Conservation (phyloP, 2,797 vertebrate species). For the Sebastes aleutianus region DNA sequence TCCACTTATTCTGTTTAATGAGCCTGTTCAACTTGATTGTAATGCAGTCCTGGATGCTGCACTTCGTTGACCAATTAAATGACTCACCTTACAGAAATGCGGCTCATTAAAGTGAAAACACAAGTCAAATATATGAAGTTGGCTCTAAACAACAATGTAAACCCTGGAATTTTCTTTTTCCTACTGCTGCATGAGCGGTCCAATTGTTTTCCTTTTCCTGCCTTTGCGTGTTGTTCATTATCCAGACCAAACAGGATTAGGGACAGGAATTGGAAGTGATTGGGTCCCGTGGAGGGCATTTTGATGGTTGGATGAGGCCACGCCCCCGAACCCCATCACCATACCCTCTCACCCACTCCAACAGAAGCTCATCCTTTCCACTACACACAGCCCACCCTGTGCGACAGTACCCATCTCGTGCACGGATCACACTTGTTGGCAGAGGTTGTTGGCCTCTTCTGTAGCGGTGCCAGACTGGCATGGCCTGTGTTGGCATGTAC, state of each 20-base stretch:
- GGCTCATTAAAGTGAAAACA: constrained; percentile 12
- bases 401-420: constrained; percentile 23
- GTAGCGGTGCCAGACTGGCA: constrained; percentile 41
- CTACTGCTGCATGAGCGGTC: constrained; percentile 11
- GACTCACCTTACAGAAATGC: background rate
- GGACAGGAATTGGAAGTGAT: constrained; percentile 19
- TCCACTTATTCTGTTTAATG: background rate
- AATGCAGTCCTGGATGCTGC: background rate
- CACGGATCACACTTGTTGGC: constrained; percentile 51
- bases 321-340: background rate
- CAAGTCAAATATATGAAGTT: background rate
- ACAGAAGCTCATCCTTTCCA: constrained; percentile 34
- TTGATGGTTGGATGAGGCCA: constrained; percentile 51
- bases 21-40: background rate
- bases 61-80: background rate
- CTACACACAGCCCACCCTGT: constrained; percentile 1
- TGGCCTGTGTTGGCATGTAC: constrained; percentile 36
- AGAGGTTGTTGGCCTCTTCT: constrained; percentile 7
- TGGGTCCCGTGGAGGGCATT: constrained; percentile 19
- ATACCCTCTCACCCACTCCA: background rate
- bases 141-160: background rate
- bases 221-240: constrained; percentile 50
- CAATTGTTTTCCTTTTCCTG: constrained; percentile 21
- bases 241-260: constrained; percentile 46
- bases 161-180: constrained; percentile 21